phyloP scores from a whole-genome alignment of 37 sponge, comb jelly and placozoan genomes.

The Crambe crambe region DNA sequence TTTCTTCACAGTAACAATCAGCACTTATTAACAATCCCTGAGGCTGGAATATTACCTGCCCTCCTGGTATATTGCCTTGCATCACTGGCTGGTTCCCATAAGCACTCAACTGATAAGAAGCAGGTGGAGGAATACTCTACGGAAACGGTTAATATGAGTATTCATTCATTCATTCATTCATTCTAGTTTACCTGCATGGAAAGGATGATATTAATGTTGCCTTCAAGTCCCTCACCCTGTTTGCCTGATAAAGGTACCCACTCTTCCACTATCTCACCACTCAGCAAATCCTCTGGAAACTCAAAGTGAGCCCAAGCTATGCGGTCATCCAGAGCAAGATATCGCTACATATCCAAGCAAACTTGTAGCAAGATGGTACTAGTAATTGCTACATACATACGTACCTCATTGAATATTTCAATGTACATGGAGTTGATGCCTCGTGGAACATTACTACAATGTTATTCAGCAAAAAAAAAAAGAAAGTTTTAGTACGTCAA shows the following conservation, averaged over 20 bases:
- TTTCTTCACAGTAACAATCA: no score
- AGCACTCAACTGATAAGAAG: conserved; percentile 39
- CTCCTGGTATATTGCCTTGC: conserved; percentile 45
- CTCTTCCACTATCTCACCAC: conserved; percentile 93
- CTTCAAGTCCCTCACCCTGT: conserved; percentile 95
- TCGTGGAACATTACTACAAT: conserved; percentile 68
- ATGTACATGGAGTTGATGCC: conserved; percentile 78
- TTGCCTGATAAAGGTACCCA: conserved; percentile 93
- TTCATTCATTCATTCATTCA: no score
- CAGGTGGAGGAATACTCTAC: conserved; percentile 27
- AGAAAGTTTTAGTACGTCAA: no score
- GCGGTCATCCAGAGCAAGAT: conserved; percentile 82
- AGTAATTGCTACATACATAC: neutral
- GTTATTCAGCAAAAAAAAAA: neutral
- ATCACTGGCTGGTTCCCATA: conserved; percentile 44
- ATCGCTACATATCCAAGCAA: conserved; percentile 52
- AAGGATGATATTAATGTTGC: conserved; percentile 72
- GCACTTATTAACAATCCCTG: no score
- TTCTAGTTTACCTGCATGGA: conserved; percentile 57
- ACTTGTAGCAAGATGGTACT: neutral
- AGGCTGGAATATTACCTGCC: no score
- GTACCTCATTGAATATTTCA: conserved; percentile 91
- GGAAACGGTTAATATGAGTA: no score
- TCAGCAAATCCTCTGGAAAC: conserved; percentile 74
- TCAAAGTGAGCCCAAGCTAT: conserved; percentile 92